Conservation (phyloP, 2,797 vertebrate species). For the Heliangelus exortis region DNA sequence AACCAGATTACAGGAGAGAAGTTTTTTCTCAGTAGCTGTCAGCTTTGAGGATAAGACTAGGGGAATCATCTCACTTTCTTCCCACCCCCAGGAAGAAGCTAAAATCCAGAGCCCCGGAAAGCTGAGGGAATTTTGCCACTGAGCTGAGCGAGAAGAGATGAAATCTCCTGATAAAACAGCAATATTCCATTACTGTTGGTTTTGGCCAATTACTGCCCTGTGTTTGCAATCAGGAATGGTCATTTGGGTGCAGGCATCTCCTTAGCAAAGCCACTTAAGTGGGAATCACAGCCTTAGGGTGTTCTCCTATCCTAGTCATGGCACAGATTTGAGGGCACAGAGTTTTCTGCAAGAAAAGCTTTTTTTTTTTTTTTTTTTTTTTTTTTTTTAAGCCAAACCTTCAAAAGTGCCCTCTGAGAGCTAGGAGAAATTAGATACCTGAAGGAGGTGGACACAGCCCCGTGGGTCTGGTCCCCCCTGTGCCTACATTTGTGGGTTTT, state of each 20-base stretch:
- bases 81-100: background rate
- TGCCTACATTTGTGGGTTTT: background rate
- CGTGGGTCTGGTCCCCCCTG: background rate
- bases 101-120: background rate
- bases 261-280: background rate
- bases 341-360: background rate
- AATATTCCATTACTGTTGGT: background rate
- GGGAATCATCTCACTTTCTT: background rate
- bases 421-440: background rate
- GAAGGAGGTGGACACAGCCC: background rate
- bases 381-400: background rate
- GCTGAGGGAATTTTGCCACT: background rate
- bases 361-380: background rate
- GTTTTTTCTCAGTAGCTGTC: background rate
- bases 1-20: background rate
- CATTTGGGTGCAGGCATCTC: background rate
- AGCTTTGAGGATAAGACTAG: background rate
- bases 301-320: accelerated
- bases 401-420: background rate
- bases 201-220: background rate
- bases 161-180: background rate
- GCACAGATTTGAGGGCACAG: background rate
- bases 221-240: background rate
- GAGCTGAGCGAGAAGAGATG: background rate
- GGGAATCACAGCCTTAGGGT: background rate